Percentiles rank a stretch among this genome's conserved stretches.
These are phyloP conservation scores for Agrilus biguttatus DNA, from an alignment of 2,888 invertebrate species.

Conservation along the genomic window DNA sequence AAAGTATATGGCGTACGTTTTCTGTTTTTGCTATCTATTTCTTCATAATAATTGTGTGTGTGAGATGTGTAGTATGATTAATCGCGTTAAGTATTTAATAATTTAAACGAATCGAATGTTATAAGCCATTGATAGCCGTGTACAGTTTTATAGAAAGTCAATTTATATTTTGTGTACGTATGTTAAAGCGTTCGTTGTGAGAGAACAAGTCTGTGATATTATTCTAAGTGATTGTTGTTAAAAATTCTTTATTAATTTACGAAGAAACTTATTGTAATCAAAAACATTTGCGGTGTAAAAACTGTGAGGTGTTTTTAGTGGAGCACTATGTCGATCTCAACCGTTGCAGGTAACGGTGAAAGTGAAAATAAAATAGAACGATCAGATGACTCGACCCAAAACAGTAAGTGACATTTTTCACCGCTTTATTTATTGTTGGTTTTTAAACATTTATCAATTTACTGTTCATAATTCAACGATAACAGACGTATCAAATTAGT, in stretches of 20 bases:
- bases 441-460: constrained; percentile 2
- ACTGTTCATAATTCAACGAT: too few species aligned
- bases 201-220: constrained; percentile 49
- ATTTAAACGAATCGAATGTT: constrained; percentile 4
- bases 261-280: constrained; percentile 3
- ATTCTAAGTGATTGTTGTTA: constrained; percentile 23
- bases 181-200: constrained; percentile 41
- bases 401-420: constrained; percentile 7
- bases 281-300: constrained; percentile 8
- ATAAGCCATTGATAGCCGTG: constrained; percentile 2
- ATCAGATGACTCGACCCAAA: constrained; percentile 6
- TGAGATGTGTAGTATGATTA: constrained; percentile 12
- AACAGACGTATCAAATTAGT: too few species aligned
- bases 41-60: constrained; percentile 13
- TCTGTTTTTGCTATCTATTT: constrained; percentile 16
- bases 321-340: constrained; percentile 9
- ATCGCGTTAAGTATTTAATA: constrained; percentile 11
- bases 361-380: constrained; percentile 5
- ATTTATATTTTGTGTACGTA: constrained; percentile 18
- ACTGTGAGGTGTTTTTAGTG: constrained; percentile 4
- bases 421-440: constrained; percentile 1
- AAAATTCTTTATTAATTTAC: constrained; percentile 1
- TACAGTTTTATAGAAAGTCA: too few species aligned
- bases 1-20: constrained; percentile 18
- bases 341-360: constrained; percentile 7